phyloP scores from a whole-genome alignment of 2,797 vertebrate genomes.

The Myotis pilosus region DNA sequence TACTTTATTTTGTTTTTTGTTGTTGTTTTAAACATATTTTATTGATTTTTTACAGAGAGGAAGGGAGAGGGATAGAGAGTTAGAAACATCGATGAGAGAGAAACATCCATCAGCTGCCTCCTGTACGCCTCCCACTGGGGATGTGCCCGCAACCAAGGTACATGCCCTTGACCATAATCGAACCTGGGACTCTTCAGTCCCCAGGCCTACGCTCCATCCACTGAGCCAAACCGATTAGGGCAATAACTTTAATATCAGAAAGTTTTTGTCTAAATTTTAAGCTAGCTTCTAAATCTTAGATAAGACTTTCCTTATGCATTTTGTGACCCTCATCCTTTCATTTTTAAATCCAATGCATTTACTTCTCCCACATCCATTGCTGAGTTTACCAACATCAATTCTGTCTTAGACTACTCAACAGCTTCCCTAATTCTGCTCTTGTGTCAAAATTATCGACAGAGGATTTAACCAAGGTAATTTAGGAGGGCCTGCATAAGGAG shows the following conservation, averaged over 20 bases:
- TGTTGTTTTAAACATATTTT: no score
- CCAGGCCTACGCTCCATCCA: no score
- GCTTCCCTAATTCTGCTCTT: neutral
- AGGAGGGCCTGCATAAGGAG: neutral
- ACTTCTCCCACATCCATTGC: neutral
- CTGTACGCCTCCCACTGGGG: no score
- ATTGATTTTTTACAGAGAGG: no score
- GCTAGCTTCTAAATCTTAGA: neutral
- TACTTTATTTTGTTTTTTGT: no score
- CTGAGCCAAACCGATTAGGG: no score
- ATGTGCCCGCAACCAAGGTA: no score
- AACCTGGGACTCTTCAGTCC: no score
- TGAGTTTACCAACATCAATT: neutral
- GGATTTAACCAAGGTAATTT: neutral
- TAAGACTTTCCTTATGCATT: neutral
- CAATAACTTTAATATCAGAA: neutral
- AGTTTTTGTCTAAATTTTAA: neutral
- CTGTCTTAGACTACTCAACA: neutral
- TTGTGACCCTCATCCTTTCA: neutral
- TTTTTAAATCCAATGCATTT: neutral
- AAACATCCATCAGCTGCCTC: no score
- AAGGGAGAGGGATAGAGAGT: no score
- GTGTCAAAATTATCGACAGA: neutral
- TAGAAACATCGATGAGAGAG: no score
- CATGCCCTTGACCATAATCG: no score